Percentiles rank a stretch among this genome's conserved stretches.
phyloP scores from a whole-genome alignment of 2,113 vertebrate genomes.

The Rhinoderma darwinii region DNA sequence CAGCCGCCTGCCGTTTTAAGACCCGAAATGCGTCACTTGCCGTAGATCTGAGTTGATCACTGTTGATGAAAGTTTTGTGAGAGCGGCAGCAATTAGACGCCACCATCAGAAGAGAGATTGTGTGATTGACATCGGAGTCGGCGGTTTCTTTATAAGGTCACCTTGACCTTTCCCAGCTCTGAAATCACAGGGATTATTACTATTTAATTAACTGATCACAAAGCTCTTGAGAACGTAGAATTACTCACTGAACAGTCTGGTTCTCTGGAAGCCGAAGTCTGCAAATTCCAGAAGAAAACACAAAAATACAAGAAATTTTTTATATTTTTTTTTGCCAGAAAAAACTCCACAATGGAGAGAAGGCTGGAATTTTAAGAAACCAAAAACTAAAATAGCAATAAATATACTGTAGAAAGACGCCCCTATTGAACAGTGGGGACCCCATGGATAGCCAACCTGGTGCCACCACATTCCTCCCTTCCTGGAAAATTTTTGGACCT shows the following conservation, averaged over 20 bases:
- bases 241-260: background rate
- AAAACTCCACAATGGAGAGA: too few species aligned
- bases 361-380: too few species aligned
- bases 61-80: background rate
- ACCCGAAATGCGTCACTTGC: background rate
- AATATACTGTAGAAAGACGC: too few species aligned
- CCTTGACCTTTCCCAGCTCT: slow-evolving; percentile 46
- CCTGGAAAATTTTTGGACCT: too few species aligned
- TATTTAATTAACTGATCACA: slow-evolving; percentile 55
- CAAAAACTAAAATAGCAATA: too few species aligned
- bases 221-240: slow-evolving; percentile 46
- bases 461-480: too few species aligned
- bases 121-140: slow-evolving; percentile 44
- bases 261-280: background rate
- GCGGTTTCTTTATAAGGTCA: slow-evolving; percentile 47
- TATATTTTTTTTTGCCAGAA: background rate
- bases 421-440: too few species aligned
- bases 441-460: too few species aligned
- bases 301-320: background rate
- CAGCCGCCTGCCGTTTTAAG: background rate
- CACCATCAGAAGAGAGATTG: background rate
- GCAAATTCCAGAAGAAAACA: background rate
- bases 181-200: slow-evolving; percentile 45
- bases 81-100: background rate
- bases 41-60: background rate